A percentile compares a stretch with the other conserved stretches of the same genome.
phyloP scores from a whole-genome alignment of 2,113 vertebrate genomes.

The Eidolon helvum region DNA sequence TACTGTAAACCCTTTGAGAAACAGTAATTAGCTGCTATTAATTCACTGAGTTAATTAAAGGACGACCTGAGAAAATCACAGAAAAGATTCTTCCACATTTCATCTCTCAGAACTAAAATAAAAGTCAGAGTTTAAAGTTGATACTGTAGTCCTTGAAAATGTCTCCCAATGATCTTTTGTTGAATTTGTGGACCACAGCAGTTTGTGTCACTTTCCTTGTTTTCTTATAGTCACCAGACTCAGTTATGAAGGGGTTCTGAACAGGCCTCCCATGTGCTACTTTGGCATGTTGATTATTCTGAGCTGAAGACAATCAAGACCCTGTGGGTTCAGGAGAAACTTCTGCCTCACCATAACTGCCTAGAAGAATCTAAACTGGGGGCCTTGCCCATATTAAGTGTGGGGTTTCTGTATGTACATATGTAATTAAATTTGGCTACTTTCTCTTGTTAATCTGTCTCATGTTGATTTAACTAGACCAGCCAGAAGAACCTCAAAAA shows the following conservation, averaged over 20 bases:
- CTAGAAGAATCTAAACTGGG: neutral
- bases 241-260: neutral
- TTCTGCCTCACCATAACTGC: neutral
- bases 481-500: neutral
- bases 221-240: neutral
- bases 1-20: slow-evolving; percentile 9
- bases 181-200: neutral
- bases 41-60: slow-evolving; percentile 42
- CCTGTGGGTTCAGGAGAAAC: neutral
- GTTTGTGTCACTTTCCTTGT: neutral
- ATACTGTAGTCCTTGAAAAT: neutral
- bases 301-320: neutral
- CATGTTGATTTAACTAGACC: neutral
- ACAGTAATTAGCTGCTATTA: slow-evolving; percentile 31
- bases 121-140: neutral
- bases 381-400: neutral
- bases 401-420: neutral
- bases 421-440: neutral
- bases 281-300: neutral
- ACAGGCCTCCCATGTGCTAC: neutral
- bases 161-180: neutral
- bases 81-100: neutral
- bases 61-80: neutral
- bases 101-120: slow-evolving; percentile 30
- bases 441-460: neutral